These are phyloP conservation scores for Psilanteris sp. DNA, from an alignment of 1,140 invertebrate genomes.

Conservation along the genomic window DNA sequence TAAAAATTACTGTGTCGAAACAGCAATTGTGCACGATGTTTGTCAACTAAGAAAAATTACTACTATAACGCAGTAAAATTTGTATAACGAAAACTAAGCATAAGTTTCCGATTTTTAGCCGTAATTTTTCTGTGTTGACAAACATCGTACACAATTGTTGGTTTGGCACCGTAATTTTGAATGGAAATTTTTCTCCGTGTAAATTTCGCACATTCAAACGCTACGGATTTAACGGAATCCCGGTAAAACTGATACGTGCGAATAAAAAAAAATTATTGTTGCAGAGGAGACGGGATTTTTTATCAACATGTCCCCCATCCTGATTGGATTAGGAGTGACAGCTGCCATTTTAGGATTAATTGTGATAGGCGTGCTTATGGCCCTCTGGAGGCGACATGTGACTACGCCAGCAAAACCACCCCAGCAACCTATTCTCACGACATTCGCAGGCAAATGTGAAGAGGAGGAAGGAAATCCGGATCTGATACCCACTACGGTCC, in stretches of 20 bases:
- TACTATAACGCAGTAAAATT: too few relatives aligned
- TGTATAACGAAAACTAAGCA: too few relatives aligned
- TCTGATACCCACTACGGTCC: constrained; percentile 76
- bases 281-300: constrained; percentile 73
- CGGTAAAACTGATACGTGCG: background rate
- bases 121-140: too few relatives aligned
- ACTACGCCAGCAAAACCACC: constrained; percentile 68
- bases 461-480: constrained; percentile 79
- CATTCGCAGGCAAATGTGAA: constrained; percentile 75
- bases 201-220: too few relatives aligned
- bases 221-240: too few relatives aligned
- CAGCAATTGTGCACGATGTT: too few relatives aligned
- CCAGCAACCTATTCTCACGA: constrained; percentile 74
- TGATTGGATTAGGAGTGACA: constrained; percentile 87
- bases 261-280: constrained; percentile 36
- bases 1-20: too few relatives aligned
- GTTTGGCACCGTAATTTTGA: too few relatives aligned
- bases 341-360: constrained; percentile 86
- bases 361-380: constrained; percentile 87
- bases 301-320: constrained; percentile 82
- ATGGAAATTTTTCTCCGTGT: too few relatives aligned
- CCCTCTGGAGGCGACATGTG: constrained; percentile 84
- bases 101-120: too few relatives aligned
- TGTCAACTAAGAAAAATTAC: too few relatives aligned
- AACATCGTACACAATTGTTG: too few relatives aligned